Evolutionary conservation across 2,888 invertebrate species (phyloP).

Genomic region (Drosophila colorata): DNA sequence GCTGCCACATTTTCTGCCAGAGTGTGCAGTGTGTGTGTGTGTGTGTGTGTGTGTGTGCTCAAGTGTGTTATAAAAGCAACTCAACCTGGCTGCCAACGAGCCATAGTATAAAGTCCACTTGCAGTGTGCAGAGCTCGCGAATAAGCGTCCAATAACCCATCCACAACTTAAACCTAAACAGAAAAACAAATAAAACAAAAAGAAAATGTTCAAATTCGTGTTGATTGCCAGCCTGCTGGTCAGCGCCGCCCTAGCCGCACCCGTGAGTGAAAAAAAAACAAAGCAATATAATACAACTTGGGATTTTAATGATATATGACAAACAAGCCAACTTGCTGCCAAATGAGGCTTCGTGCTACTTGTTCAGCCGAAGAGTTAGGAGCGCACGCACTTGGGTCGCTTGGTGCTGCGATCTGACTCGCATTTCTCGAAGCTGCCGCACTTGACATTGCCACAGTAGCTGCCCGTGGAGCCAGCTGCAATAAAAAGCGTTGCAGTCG

Average conservation of each 20-base stretch:
- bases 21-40: slow-evolving; percentile 21
- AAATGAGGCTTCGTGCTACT: background rate
- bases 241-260: slow-evolving; percentile 74
- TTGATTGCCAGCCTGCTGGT: slow-evolving; percentile 82
- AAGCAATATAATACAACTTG: slow-evolving; percentile 2
- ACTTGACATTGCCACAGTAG: slow-evolving; percentile 90
- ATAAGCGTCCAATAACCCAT: slow-evolving; percentile 12
- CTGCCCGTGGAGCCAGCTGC: slow-evolving; percentile 85
- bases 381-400: slow-evolving; percentile 89
- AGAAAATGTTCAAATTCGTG: slow-evolving; percentile 81
- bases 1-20: slow-evolving; percentile 10
- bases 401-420: slow-evolving; percentile 88
- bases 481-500: slow-evolving; percentile 12
- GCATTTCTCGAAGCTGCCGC: slow-evolving; percentile 89
- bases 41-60: slow-evolving; percentile 52
- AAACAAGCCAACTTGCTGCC: background rate
- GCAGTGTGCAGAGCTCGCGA: slow-evolving; percentile 77
- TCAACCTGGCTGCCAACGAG: slow-evolving; percentile 62
- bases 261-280: slow-evolving; percentile 81
- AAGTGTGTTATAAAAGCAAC: slow-evolving; percentile 83
- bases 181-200: slow-evolving; percentile 10
- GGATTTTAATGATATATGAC: background rate
- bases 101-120: slow-evolving; percentile 83
- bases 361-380: slow-evolving; percentile 69
- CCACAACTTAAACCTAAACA: slow-evolving; percentile 19